phyloP scores from a whole-genome alignment of 2,797 vertebrate genomes.

The Petrocephalus schoutedeni region DNA sequence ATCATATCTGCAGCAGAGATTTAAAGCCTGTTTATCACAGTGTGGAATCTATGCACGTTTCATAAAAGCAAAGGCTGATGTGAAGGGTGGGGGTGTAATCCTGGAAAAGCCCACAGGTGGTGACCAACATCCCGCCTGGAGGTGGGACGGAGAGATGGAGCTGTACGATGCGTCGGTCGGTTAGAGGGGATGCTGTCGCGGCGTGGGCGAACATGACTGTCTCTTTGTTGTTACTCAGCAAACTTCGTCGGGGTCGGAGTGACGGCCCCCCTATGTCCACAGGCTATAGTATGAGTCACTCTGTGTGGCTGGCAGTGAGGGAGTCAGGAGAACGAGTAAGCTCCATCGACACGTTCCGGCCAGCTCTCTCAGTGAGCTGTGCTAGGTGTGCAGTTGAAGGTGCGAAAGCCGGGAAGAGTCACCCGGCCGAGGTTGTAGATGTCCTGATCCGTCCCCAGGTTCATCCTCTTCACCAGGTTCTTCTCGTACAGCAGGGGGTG shows the following conservation, averaged over 20 bases:
- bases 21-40: slow-evolving; percentile 23
- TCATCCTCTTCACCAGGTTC: slow-evolving; percentile 73
- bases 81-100: not conserved
- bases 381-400: slow-evolving; percentile 53
- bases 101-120: not conserved
- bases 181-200: too few relatives aligned
- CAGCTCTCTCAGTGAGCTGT: not conserved
- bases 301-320: not conserved
- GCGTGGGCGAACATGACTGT: not conserved
- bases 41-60: not conserved
- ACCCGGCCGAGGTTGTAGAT: slow-evolving; percentile 61
- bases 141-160: not conserved
- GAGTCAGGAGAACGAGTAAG: not conserved
- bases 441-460: slow-evolving; percentile 58
- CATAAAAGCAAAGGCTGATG: not conserved
- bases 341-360: not conserved
- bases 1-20: not conserved
- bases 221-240: not conserved
- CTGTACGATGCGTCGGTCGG: too few relatives aligned
- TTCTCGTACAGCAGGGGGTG: slow-evolving; percentile 75
- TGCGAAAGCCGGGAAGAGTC: slow-evolving; percentile 60
- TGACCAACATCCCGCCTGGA: not conserved
- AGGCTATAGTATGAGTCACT: not conserved
- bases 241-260: not conserved
- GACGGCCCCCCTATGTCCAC: not conserved